Conservation (phyloP, 2,888 invertebrate genomes). For the Galeruca laticollis region DNA sequence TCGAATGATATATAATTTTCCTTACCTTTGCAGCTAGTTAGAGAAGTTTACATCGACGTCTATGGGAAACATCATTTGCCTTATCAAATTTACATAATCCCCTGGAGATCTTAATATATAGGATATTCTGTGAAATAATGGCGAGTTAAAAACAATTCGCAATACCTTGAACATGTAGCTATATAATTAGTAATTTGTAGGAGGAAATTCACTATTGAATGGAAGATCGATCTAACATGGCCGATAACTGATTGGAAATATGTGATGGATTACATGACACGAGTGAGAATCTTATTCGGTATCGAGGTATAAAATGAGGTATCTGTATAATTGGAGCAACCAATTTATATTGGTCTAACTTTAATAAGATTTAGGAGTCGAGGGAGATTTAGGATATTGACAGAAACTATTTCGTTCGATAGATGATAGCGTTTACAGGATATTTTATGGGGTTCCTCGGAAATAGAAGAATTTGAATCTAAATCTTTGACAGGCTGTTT, state of each 20-base stretch:
- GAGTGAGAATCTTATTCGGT: not conserved
- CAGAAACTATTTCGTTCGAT: not conserved
- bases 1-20: too few relatives aligned
- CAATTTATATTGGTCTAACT: too few relatives aligned
- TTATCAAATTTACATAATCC: conserved; percentile 15
- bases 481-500: too few relatives aligned
- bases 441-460: too few relatives aligned
- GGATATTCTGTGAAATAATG: conserved; percentile 4
- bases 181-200: conserved; percentile 7
- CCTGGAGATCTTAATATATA: conserved; percentile 6
- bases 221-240: not conserved
- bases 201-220: not conserved
- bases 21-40: too few relatives aligned
- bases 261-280: not conserved
- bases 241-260: not conserved
- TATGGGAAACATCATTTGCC: not conserved
- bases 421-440: too few relatives aligned
- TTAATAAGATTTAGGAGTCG: too few relatives aligned
- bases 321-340: not conserved
- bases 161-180: conserved; percentile 7
- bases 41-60: not conserved
- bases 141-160: conserved; percentile 11
- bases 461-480: too few relatives aligned
- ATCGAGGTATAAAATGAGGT: not conserved
- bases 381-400: too few relatives aligned